Base-by-base conservation (phyloP, 1,140 invertebrate genomes). In the Lordiphosa mommai region DNA sequence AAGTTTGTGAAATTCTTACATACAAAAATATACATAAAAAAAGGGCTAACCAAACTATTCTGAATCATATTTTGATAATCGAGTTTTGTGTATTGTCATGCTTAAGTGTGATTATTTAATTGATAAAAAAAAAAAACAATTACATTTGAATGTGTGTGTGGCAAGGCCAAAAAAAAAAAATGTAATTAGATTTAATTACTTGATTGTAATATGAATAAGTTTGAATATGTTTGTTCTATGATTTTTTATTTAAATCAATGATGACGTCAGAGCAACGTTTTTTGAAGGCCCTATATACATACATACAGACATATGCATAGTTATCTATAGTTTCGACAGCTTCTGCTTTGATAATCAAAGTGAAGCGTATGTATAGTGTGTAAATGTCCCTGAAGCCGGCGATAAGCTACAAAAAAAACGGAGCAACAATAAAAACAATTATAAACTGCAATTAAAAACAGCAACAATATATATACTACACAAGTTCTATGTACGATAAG, bases 381-480 rank as follows among this genome's bases (percentile, higher is more conserved):
- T 38, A 23, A 60, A 17, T 23, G 37, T 16, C 48, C 33, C 41
- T 58, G 59, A 40, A 41, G 23, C 5, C 23, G 6, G 23, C 6
- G 23, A 27, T 27, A 27, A 53, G 9, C 17, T 27, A 33, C 34
- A 47, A 32, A 32, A 49, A 66, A 49, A 67, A 44, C 12, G n/a
- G 16, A 23, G 49, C 36, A 12, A 64, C 64, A 64, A 68, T 68
- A 60, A 59, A 55, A 23, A 23, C 14, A 69, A 66, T 59, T 74
- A 82, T 57, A 60, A 67, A 71, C 36, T 80, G 76, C 77, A 76
- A 76, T 63, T 76, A 17, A 61, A 51, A 57, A 66, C 61, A 65
- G 41, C 58, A 66, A 10, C 48, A 59, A 68, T 47, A 40, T 8
- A 55, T 27, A 57, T 17, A 65, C 37, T 38, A 5, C 10, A 23